Base-by-base conservation (phyloP, 2,888 invertebrate genomes). In the Lepidonotus clava region DNA sequence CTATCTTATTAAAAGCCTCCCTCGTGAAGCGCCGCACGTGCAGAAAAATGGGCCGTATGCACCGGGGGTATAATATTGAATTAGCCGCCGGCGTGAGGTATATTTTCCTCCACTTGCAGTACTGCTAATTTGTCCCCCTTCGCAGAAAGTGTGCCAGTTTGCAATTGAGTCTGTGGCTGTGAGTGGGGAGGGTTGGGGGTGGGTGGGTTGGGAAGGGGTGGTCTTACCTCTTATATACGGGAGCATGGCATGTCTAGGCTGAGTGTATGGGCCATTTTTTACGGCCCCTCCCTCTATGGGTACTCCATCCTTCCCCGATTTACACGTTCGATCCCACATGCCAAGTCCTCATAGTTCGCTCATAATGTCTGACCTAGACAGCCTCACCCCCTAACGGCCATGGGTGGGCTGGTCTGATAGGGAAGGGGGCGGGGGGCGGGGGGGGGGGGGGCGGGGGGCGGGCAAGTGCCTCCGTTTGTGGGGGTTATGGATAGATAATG, bases 321-420 rank as follows among this genome's bases (percentile, higher is more conserved):
- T 71, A 71, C 71, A 71, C 71, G 71, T 71, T 38, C 71, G 71
- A 71, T 71, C 71, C 36, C 36, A 71, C 71, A 71, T 71, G 71
- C 71, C 71, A 71, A 71, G 36, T 71, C 71, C 71, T 71, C 71
- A 71, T 71, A 38, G 36, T 38, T 71, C 24, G 2, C 71, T 71
- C 71, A 71, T 71, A 71, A 71, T 71, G 71, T 21, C 71, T 71
- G 71, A 71, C 38, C 71, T 71, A 71, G 71, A 71, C 71, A 71
- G 56, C 18, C 38, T 21, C 38, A 38, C 34, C 71, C 34, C 34
- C 38, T 21, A 24, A 34, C 5, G 34, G 71, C 71, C 14, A 34
- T 2, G 36, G 36, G n/a, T 71, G 71, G 61, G 24, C 24, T 1
- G 61, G 61, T 28, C 24, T 61, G 61, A 24, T 28, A 32, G 5